These are phyloP conservation scores for Caenorhabditis tropicalis DNA, from an alignment of 1,140 invertebrate species.

Conservation along the genomic window DNA sequence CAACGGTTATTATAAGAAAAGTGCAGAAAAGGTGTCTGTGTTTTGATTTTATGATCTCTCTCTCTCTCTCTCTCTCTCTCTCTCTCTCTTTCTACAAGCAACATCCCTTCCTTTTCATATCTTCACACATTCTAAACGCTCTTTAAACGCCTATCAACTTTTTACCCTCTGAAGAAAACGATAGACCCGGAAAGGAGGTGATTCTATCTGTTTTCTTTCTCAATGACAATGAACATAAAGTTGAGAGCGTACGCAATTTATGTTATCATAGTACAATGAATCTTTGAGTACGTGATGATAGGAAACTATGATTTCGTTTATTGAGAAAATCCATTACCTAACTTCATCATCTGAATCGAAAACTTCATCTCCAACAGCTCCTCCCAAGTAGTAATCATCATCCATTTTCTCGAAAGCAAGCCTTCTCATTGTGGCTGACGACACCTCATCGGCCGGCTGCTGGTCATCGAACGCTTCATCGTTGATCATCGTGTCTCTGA, in stretches of 20 bases:
- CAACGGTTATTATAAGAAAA: constrained; percentile 26
- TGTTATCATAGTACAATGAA: too few relatives aligned
- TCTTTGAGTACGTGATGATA: neutral
- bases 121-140: constrained; percentile 5
- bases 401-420: constrained; percentile 47
- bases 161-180: neutral
- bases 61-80: neutral
- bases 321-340: too few relatives aligned
- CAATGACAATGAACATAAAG: neutral
- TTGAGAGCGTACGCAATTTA: too few relatives aligned
- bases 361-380: constrained; percentile 13
- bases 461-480: constrained; percentile 34
- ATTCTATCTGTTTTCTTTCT: neutral
- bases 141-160: constrained; percentile 7
- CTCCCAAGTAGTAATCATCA: constrained; percentile 37
- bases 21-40: neutral
- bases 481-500: constrained; percentile 28
- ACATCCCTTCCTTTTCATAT: neutral
- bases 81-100: neutral
- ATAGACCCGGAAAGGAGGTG: neutral
- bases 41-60: constrained; percentile 13
- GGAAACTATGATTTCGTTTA: too few relatives aligned
- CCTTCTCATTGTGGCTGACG: neutral
- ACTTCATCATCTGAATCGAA: constrained; percentile 39
- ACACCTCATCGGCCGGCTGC: constrained; percentile 3